These are phyloP conservation scores for Drosophila differens DNA, from an alignment of 2,888 invertebrate species.

Conservation along the genomic window DNA sequence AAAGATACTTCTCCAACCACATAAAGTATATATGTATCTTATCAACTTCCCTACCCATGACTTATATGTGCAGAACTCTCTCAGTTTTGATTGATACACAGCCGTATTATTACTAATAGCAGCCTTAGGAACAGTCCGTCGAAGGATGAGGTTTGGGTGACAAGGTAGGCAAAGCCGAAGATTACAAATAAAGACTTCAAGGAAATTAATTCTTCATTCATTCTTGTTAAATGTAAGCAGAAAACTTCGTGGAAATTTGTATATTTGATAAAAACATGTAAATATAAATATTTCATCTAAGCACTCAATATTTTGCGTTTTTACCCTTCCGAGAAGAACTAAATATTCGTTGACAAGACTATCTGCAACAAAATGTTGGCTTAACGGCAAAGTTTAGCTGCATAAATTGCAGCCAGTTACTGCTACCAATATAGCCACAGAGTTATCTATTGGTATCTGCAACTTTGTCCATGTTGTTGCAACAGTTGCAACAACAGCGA, in stretches of 20 bases:
- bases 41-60: neutral
- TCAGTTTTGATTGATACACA: neutral
- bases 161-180: too few species aligned
- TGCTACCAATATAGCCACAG: conserved; percentile 17
- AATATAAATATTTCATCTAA: neutral
- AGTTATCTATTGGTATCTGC: conserved; percentile 51
- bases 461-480: conserved; percentile 38
- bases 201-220: too few species aligned
- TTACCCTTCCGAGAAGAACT: neutral
- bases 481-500: conserved; percentile 9
- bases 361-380: conserved; percentile 30
- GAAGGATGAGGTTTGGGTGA: too few species aligned
- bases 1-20: neutral
- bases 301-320: neutral
- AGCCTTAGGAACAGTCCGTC: too few species aligned
- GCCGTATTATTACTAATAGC: neutral
- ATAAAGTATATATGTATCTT: neutral
- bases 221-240: too few species aligned
- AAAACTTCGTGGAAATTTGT: too few species aligned
- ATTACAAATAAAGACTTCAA: too few species aligned
- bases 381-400: conserved; percentile 30
- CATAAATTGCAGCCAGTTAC: conserved; percentile 36
- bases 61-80: neutral
- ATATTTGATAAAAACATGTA: neutral
- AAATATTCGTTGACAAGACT: conserved; percentile 6